These are phyloP conservation scores for Coenobita brevimanus DNA, from an alignment of 1,140 invertebrate genomes.

Conservation along the genomic window DNA sequence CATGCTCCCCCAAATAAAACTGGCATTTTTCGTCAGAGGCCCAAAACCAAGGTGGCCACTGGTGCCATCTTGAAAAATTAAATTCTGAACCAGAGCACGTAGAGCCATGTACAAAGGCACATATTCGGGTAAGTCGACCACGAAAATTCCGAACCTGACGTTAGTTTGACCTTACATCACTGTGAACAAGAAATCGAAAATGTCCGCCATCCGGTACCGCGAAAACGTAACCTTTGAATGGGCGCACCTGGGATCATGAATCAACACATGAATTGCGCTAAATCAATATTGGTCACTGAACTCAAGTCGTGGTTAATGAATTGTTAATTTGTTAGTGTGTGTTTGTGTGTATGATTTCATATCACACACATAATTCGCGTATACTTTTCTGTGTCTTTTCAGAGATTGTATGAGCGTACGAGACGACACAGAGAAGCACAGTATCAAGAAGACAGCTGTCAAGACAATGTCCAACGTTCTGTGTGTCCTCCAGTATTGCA, in stretches of 20 bases:
- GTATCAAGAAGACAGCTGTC: not conserved
- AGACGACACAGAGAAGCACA: not conserved
- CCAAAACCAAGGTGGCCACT: no score
- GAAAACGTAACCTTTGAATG: not conserved
- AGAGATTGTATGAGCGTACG: slow-evolving; percentile 1
- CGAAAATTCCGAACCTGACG: no score
- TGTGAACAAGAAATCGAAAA: not conserved
- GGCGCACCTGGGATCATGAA: no score
- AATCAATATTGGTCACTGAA: no score
- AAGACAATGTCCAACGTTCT: not conserved
- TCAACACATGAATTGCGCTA: not conserved
- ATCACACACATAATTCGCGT: not conserved
- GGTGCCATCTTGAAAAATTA: no score
- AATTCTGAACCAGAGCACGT: no score
- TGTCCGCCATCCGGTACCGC: not conserved
- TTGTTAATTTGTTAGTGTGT: slow-evolving; percentile 3
- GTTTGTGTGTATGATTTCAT: slow-evolving; percentile 7
- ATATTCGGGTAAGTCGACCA: no score
- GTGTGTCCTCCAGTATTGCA: slow-evolving; percentile 13
- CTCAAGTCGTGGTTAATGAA: not conserved
- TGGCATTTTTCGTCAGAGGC: not conserved
- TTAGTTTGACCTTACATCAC: not conserved
- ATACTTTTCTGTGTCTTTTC: not conserved
- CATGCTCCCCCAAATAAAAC: not conserved
- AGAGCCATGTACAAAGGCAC: no score